These are phyloP conservation scores for Colostygia pectinataria DNA, from an alignment of 2,888 invertebrate species.

Conservation along the genomic window DNA sequence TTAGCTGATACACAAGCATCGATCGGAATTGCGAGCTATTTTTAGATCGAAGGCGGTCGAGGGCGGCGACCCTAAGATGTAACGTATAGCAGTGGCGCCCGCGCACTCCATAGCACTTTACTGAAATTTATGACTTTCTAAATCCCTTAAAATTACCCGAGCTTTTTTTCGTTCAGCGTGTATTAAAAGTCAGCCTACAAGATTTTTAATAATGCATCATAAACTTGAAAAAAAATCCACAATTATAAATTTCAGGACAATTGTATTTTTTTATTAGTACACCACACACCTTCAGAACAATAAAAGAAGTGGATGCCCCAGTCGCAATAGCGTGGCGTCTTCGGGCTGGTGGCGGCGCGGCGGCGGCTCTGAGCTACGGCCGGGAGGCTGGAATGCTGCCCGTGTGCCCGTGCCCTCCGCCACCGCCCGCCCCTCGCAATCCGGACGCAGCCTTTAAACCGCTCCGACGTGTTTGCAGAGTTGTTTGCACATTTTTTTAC, in stretches of 20 bases:
- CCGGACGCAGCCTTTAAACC: slow-evolving; percentile 82
- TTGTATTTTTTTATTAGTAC: too few species aligned
- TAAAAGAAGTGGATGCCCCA: too few species aligned
- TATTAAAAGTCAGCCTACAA: too few species aligned
- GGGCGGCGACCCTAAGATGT: slow-evolving; percentile 70
- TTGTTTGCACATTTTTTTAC: slow-evolving; percentile 83
- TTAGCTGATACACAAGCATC: slow-evolving; percentile 51
- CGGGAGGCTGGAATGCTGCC: slow-evolving; percentile 76
- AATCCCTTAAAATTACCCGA: background rate
- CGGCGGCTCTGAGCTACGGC: too few species aligned
- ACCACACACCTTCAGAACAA: too few species aligned
- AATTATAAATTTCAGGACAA: too few species aligned
- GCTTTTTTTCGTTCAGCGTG: background rate
- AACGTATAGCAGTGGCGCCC: slow-evolving; percentile 54
- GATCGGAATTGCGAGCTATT: slow-evolving; percentile 59
- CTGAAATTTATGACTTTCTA: background rate
- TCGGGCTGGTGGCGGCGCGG: slow-evolving; percentile 51
- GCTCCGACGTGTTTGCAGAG: slow-evolving; percentile 80
- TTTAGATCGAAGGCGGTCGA: slow-evolving; percentile 66
- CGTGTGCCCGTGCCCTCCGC: slow-evolving; percentile 52
- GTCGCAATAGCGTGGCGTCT: background rate
- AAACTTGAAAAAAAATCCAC: too few species aligned
- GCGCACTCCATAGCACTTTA: slow-evolving; percentile 38
- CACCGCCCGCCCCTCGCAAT: slow-evolving; percentile 70
- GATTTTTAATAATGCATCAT: too few species aligned